phyloP scores from a whole-genome alignment of 2,888 invertebrate genomes.

The Vanessa cardui region DNA sequence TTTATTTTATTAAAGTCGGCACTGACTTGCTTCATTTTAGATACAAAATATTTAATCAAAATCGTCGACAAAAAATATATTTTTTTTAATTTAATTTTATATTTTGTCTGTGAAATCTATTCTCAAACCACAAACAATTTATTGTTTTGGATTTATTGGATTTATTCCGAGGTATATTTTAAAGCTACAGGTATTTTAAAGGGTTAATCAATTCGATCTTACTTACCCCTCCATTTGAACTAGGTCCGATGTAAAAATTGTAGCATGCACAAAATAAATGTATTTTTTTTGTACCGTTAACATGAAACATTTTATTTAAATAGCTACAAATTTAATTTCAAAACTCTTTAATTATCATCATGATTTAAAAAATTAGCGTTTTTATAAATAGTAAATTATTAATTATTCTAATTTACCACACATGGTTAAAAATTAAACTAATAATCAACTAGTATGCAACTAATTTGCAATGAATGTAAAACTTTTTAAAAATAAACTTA shows the following conservation, averaged over 20 bases:
- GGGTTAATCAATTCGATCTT: background rate
- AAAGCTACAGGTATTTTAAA: background rate
- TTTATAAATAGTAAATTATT: conserved; percentile 4
- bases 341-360: background rate
- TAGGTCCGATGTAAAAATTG: background rate
- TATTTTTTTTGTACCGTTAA: background rate
- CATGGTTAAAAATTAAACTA: conserved; percentile 1
- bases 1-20: conserved; percentile 8
- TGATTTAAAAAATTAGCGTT: background rate
- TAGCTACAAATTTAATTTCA: too few relatives aligned
- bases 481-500: background rate
- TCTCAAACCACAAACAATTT: too few relatives aligned
- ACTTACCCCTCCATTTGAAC: background rate
- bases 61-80: background rate
- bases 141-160: too few relatives aligned
- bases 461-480: background rate
- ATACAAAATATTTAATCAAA: too few relatives aligned
- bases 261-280: background rate
- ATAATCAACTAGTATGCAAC: background rate
- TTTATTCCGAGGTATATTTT: background rate
- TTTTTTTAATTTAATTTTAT: background rate
- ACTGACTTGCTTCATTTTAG: background rate
- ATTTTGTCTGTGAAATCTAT: background rate
- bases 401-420: conserved; percentile 21
- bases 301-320: too few relatives aligned